phyloP scores from a whole-genome alignment of 2,888 invertebrate species.

The Pterostichus madidus region DNA sequence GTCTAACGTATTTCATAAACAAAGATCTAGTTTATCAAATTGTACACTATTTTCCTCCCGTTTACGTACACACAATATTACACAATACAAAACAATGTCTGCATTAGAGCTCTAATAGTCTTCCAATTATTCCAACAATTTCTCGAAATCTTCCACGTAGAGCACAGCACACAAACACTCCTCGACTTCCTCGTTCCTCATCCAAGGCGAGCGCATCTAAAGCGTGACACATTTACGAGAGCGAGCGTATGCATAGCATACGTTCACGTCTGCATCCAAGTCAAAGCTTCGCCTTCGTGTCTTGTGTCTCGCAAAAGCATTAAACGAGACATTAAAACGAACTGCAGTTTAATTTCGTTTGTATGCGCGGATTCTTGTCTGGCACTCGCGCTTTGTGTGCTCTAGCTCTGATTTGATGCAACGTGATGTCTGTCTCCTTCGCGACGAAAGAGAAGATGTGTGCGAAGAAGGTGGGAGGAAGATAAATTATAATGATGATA shows the following conservation, averaged over 20 bases:
- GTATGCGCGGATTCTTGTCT: slow-evolving; percentile 48
- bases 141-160: background rate
- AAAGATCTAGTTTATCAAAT: too few species aligned
- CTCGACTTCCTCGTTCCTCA: too few species aligned
- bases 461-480: slow-evolving; percentile 3
- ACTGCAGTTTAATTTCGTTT: slow-evolving; percentile 63
- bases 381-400: slow-evolving; percentile 18
- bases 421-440: slow-evolving; percentile 7
- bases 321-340: slow-evolving; percentile 56
- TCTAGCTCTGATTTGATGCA: slow-evolving; percentile 27
- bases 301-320: slow-evolving; percentile 41
- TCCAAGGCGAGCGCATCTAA: background rate
- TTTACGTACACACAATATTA: too few species aligned
- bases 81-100: background rate
- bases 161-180: background rate
- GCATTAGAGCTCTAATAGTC: background rate
- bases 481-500: slow-evolving; percentile 41
- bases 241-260: slow-evolving; percentile 6
- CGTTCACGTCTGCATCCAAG: slow-evolving; percentile 19
- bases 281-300: slow-evolving; percentile 6
- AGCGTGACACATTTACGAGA: slow-evolving; percentile 26
- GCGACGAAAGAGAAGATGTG: slow-evolving; percentile 8
- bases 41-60: too few species aligned
- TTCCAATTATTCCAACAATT: slow-evolving; percentile 32
- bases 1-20: too few species aligned